These are phyloP conservation scores for Xestoiulus laeticollis DNA, from an alignment of 2,888 invertebrate genomes.

Conservation along the genomic window DNA sequence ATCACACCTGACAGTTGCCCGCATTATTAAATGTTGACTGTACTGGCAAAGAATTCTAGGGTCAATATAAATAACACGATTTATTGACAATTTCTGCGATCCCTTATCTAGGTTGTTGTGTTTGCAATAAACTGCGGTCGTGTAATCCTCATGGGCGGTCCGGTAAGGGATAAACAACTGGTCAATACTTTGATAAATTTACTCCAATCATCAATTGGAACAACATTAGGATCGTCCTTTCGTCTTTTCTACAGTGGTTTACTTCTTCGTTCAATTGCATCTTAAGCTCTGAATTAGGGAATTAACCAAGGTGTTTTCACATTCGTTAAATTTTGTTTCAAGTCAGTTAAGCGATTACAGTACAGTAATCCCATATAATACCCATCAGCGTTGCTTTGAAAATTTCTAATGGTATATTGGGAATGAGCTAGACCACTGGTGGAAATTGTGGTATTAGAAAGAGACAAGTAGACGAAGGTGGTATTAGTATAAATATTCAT, in stretches of 20 bases:
- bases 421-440: too few relatives aligned
- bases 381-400: too few relatives aligned
- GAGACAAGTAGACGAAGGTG: too few relatives aligned
- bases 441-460: too few relatives aligned
- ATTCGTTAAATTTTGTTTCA: not conserved
- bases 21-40: conserved; percentile 34
- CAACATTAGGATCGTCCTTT: not conserved
- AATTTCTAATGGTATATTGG: too few relatives aligned
- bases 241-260: not conserved
- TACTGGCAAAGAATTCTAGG: not conserved
- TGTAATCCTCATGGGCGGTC: conserved; percentile 13
- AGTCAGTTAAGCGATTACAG: not conserved
- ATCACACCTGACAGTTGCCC: conserved; percentile 23
- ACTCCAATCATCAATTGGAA: not conserved
- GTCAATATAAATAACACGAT: conserved; percentile 23
- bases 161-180: conserved; percentile 31
- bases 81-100: conserved; percentile 33
- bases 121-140: conserved; percentile 22
- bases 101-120: not conserved
- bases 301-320: not conserved
- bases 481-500: too few relatives aligned
- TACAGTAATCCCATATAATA: not conserved
- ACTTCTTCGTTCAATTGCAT: not conserved
- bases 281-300: not conserved
- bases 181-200: conserved; percentile 22